phyloP scores from a whole-genome alignment of 2,797 vertebrate species.

The Lateolabrax maculatus region DNA sequence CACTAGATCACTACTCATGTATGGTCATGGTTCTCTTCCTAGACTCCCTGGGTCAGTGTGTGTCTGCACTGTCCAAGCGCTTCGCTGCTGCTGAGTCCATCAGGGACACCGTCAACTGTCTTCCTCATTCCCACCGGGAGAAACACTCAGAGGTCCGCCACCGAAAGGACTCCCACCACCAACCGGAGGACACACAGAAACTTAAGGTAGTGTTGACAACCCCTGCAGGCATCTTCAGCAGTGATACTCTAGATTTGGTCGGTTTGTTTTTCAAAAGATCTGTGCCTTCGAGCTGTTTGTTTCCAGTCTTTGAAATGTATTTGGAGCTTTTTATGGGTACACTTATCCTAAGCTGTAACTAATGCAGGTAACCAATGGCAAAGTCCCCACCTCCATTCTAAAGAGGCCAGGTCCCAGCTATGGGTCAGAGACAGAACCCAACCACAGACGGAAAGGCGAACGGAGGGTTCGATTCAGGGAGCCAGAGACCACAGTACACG shows the following conservation, averaged over 20 bases:
- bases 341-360: slow-evolving; percentile 25
- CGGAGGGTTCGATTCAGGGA: slow-evolving; percentile 93
- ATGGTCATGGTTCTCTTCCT: slow-evolving; percentile 62
- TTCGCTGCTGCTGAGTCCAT: slow-evolving; percentile 82
- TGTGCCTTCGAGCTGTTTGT: slow-evolving; percentile 8
- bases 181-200: slow-evolving; percentile 81
- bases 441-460: slow-evolving; percentile 83
- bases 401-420: slow-evolving; percentile 80
- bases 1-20: slow-evolving; percentile 30
- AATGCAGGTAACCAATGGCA: slow-evolving; percentile 76
- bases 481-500: slow-evolving; percentile 90
- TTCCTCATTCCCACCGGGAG: slow-evolving; percentile 82
- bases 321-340: slow-evolving; percentile 1
- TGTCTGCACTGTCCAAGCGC: slow-evolving; percentile 85
- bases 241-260: background rate
- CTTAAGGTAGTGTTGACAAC: slow-evolving; percentile 72
- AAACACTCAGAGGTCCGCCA: slow-evolving; percentile 84
- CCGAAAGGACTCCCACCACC: slow-evolving; percentile 81
- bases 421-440: slow-evolving; percentile 65
- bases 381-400: slow-evolving; percentile 91
- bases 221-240: background rate
- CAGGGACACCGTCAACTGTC: slow-evolving; percentile 77
- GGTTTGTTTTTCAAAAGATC: slow-evolving; percentile 27
- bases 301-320: slow-evolving; percentile 1
- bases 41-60: slow-evolving; percentile 87